phyloP scores from a whole-genome alignment of 1,140 invertebrate genomes.

The Dolichoris vasculosae region DNA sequence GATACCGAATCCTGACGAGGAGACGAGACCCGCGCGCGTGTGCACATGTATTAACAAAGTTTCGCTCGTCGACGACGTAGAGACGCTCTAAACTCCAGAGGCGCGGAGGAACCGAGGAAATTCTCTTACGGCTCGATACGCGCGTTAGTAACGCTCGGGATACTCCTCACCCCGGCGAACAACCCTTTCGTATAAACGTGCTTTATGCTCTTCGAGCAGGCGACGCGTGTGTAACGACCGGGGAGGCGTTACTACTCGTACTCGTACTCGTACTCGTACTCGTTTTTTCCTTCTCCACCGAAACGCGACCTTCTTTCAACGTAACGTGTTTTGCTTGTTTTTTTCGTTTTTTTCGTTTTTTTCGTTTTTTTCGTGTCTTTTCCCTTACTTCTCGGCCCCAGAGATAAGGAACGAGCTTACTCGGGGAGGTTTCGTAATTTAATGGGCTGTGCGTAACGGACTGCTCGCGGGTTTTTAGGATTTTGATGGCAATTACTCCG shows the following conservation, averaged over 20 bases:
- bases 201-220: constrained; percentile 1
- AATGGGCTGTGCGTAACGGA: neutral
- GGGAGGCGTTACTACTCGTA: constrained; percentile 8
- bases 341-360: neutral
- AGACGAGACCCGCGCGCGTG: neutral
- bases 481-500: constrained; percentile 4
- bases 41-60: constrained; percentile 42
- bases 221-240: neutral
- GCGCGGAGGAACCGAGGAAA: constrained; percentile 23
- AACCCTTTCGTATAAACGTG: constrained; percentile 15
- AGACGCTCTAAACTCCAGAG: too few species aligned
- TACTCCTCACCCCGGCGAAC: neutral
- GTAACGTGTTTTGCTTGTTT: neutral
- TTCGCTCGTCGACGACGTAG: constrained; percentile 8
- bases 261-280: too few species aligned
- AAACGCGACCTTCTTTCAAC: neutral
- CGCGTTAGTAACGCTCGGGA: constrained; percentile 37
- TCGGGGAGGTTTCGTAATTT: too few species aligned
- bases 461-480: neutral
- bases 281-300: constrained; percentile 1
- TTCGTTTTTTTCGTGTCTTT: neutral
- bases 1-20: neutral
- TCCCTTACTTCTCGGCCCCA: neutral
- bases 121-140: constrained; percentile 26
- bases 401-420: neutral